Conservation (phyloP, 2,113 vertebrate genomes). For the Eira barbara region DNA sequence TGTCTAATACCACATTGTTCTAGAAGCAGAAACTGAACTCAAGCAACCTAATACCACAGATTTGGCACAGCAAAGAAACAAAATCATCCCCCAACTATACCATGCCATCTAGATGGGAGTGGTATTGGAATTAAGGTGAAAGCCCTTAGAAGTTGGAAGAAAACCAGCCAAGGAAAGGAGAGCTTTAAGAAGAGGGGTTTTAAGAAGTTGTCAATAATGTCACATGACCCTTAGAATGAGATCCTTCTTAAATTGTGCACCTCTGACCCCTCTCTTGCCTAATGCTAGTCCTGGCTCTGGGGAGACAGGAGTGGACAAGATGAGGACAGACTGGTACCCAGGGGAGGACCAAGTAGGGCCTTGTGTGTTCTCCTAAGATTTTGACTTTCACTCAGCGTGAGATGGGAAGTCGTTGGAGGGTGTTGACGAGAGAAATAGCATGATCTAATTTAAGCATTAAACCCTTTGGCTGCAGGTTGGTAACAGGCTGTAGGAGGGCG, state of each 20-base stretch:
- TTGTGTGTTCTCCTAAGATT: not conserved
- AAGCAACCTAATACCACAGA: not conserved
- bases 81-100: not conserved
- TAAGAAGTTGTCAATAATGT: not conserved
- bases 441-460: not conserved
- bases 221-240: not conserved
- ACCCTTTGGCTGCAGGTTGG: not conserved
- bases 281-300: not conserved
- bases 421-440: not conserved
- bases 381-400: not conserved
- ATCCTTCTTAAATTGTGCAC: not conserved
- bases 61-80: not conserved
- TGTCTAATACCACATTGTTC: not conserved
- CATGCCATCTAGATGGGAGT: not conserved
- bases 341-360: not conserved
- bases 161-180: not conserved
- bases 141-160: not conserved
- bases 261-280: not conserved
- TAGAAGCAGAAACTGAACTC: not conserved
- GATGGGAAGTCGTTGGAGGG: not conserved
- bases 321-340: not conserved
- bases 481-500: not conserved
- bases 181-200: not conserved
- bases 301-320: not conserved
- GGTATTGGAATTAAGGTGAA: not conserved